Base-by-base conservation (phyloP, 2,797 vertebrate species). In the Antennarius maculatus region DNA sequence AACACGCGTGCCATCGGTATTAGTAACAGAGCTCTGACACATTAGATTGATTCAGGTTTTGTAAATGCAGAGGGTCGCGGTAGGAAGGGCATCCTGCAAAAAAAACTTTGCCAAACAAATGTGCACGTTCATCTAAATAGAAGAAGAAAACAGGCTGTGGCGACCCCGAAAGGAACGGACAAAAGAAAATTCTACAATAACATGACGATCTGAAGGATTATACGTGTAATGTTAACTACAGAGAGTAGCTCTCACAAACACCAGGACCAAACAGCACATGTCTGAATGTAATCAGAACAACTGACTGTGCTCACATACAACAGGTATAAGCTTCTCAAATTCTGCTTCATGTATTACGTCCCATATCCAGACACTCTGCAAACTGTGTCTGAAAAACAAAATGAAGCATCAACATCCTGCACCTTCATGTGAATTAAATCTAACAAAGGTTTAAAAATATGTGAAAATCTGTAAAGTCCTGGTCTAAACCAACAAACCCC, bases 291-390 rank as follows among this genome's bases (percentile, higher is more conserved):
- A 51, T 48, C 53, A n/a, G 7, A 56, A 61, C 39, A 41, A 15
- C 3, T 0, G 9, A 61, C 14, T 17, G 14, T 54, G 39, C 58
- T 63, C 45, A 65, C 50, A 62, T 17, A 58, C 41, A 54, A 17
- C 55, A 49, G 18, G 57, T 69, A 43, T n/a, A 45, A 16, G 66
- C 48, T 45, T 66, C 56, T 64, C 48, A 61, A 78, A 82, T 53
- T 57, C 37, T 69, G 61, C 45, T 64, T 53, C 66, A 76, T 58
- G 57, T 69, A 69, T 80, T 61, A 62, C 52, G 54, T 48, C 49
- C 69, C 23, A n/a, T 23, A 61, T 50, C 31, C 42, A 39, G 41
- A 62, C 65, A 72, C 62, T 70, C 62, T 59, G 53, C 18, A 69
- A 58, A 4, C 42, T 14, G 13, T 14, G 5, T 43, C 13, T 43